These are phyloP conservation scores for Carterocephalus palaemon DNA, from an alignment of 2,888 invertebrate species.

Conservation along the genomic window DNA sequence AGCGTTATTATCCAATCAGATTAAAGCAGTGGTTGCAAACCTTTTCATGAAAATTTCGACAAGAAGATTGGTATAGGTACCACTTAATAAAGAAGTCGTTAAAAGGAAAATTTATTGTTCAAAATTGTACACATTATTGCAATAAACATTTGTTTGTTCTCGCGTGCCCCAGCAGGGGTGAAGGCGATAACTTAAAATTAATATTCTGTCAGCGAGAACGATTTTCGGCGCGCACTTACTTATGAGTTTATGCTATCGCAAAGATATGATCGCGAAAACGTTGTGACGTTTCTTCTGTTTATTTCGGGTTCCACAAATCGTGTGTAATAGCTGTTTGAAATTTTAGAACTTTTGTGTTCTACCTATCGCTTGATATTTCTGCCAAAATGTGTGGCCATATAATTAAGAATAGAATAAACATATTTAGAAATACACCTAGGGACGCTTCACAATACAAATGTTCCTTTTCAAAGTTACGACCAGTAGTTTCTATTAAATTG, in stretches of 20 bases:
- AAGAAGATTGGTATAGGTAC: constrained; percentile 36
- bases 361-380: too few species aligned
- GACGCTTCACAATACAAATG: too few species aligned
- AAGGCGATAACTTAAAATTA: constrained; percentile 62
- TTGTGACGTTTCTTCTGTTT: too few species aligned
- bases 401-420: too few species aligned
- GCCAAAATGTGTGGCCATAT: too few species aligned
- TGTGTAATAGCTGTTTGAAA: constrained; percentile 6
- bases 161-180: constrained; percentile 54
- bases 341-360: too few species aligned
- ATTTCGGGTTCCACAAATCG: constrained; percentile 38
- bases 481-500: too few species aligned
- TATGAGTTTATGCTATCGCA: constrained; percentile 66
- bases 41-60: constrained; percentile 6
- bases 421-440: too few species aligned
- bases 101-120: constrained; percentile 55
- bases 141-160: constrained; percentile 53
- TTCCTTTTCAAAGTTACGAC: too few species aligned
- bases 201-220: constrained; percentile 69
- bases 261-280: constrained; percentile 43
- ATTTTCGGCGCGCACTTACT: constrained; percentile 55
- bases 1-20: not conserved
- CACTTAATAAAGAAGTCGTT: constrained; percentile 56
- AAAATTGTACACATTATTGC: constrained; percentile 61
- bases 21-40: constrained; percentile 3